Evolutionary conservation across 2,888 invertebrate genomes (phyloP), one percentile per base, ranked within the genome.

Genomic region (Acanthosepion lycidas): DNA sequence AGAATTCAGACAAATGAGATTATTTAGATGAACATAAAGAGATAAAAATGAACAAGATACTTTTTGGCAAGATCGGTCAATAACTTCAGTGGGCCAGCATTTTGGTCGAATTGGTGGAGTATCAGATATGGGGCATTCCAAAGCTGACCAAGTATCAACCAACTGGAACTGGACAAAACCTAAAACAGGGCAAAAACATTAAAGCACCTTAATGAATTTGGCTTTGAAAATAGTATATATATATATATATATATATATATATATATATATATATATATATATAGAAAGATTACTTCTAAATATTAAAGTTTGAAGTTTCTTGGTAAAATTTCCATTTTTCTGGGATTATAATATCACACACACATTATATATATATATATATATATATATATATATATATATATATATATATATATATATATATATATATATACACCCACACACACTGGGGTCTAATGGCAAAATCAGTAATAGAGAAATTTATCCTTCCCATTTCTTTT

Each of bases 61-160:
- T 96, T 97, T 97, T 64, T 96, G 96, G 23, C 96, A 96, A 8
- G 95, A 64, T 94, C 97, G 96, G 95, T 97, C 97, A 49, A 97
- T 96, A 53, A 96, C 95, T 78, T 97, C 97, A 8, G 97, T 96
- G 33, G 97, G 97, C 97, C 97, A 97, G 4, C 96, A 94, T 94
- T 96, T 96, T 12, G 97, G 97, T 20, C 96, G 96, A 95, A 96
- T 96, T n/a, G 97, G 95, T 1, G 96, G 96, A 15, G 95, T 95
- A 95, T 97, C 97, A 55, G 96, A 96, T 12, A 96, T 96, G 23
- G 97, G 97, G 96, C 96, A 96, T 95, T 97, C 97, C 94, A 97
- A 95, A 12, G 96, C 96, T 8, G 96, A 96, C 97, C 97, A 97
- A 92, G 97, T 94, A 94, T 97, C 97, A 33, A 96, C 95, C 64